phyloP scores from a whole-genome alignment of 2,797 vertebrate genomes.

The Anguilla pacifica region DNA sequence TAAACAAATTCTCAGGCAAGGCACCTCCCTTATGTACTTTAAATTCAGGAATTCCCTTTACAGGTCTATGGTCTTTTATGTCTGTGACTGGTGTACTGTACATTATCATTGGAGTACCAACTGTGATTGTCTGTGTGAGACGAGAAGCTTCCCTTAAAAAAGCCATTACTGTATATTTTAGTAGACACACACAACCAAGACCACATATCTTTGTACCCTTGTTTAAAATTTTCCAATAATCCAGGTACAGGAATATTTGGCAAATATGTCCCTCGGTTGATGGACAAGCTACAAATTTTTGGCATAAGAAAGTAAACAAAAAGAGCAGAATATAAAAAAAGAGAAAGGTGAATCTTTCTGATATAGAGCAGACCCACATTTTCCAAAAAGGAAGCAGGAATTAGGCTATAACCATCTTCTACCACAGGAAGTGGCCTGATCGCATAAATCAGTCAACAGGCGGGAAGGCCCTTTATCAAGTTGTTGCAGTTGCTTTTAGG shows the following conservation, averaged over 20 bases:
- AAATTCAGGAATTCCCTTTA: not conserved
- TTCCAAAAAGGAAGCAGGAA: constrained; percentile 42
- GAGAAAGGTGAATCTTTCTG: not conserved
- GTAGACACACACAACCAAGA: not conserved
- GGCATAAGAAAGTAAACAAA: not conserved
- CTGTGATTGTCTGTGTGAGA: not conserved
- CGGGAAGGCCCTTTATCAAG: constrained; percentile 60
- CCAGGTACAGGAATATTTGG: not conserved
- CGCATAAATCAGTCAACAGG: constrained; percentile 41
- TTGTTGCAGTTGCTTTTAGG: constrained; percentile 61
- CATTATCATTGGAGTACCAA: not conserved
- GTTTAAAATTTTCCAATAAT: not conserved
- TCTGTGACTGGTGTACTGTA: not conserved
- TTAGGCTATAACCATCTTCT: constrained; percentile 45
- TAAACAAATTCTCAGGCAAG: not conserved
- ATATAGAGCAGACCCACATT: constrained; percentile 12
- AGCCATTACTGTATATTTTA: not conserved
- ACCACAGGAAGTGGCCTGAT: constrained; percentile 55
- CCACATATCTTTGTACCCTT: not conserved
- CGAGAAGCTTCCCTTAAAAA: not conserved
- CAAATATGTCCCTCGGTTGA: not conserved
- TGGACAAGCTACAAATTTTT: constrained; percentile 17
- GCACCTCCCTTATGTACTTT: not conserved
- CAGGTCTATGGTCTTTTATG: not conserved
- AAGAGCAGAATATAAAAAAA: not conserved